Percentiles rank a stretch among this genome's conserved stretches.
These are phyloP conservation scores for Reticulitermes speratus DNA, from an alignment of 1,140 invertebrate species.

Conservation along the genomic window DNA sequence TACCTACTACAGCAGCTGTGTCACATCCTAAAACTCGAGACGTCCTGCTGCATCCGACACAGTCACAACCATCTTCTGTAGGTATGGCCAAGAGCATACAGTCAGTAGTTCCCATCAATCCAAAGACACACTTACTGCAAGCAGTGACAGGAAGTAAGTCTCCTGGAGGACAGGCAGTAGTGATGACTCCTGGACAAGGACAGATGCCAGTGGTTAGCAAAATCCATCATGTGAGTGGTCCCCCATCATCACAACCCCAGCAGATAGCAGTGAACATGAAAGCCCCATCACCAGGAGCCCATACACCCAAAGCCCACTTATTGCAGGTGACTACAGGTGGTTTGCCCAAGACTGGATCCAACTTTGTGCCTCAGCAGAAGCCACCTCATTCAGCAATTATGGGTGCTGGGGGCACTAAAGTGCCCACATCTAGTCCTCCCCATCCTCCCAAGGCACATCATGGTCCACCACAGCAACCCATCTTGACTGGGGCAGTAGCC, in stretches of 20 bases:
- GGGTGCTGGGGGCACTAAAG: background rate
- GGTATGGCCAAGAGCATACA: background rate
- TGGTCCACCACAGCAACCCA: constrained; percentile 41
- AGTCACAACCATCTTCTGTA: background rate
- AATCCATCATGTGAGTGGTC: background rate
- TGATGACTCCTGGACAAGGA: background rate
- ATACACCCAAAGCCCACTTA: constrained; percentile 38
- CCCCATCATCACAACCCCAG: constrained; percentile 27
- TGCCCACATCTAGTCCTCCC: background rate
- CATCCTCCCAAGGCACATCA: constrained; percentile 41
- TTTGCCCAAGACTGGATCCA: background rate
- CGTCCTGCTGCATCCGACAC: background rate
- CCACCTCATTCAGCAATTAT: background rate
- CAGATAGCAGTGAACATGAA: constrained; percentile 15
- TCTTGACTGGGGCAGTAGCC: constrained; percentile 54
- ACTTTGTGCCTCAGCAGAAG: background rate
- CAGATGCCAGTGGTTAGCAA: background rate
- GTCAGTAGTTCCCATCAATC: constrained; percentile 44
- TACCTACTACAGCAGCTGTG: background rate
- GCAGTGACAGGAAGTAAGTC: constrained; percentile 42
- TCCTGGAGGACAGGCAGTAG: constrained; percentile 5
- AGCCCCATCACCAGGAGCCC: constrained; percentile 35
- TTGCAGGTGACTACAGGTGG: constrained; percentile 33
- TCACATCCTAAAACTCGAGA: constrained; percentile 3
- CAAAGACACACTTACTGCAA: constrained; percentile 51